Percentiles rank a stretch among this genome's conserved stretches.
phyloP scores from a whole-genome alignment of 2,888 invertebrate species.

The Melieria picta region DNA sequence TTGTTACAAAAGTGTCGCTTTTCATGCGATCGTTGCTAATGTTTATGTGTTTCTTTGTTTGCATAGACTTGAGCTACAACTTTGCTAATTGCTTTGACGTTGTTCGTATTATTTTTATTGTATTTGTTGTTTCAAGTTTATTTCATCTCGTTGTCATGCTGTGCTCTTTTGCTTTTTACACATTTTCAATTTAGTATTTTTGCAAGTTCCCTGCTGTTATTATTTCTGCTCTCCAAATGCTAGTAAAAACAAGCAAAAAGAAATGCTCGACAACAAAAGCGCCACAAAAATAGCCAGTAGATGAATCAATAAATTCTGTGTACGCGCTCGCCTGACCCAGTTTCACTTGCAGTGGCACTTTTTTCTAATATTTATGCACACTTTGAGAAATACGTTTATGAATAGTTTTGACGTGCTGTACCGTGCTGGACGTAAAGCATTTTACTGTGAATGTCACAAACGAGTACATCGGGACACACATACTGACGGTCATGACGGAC shows the following conservation, averaged over 20 bases:
- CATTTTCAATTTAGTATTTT: neutral
- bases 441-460: no score
- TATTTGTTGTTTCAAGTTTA: neutral
- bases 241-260: no score
- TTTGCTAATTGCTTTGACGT: slow-evolving; percentile 14
- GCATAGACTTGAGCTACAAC: slow-evolving; percentile 25
- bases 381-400: no score
- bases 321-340: neutral
- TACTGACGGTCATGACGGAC: no score
- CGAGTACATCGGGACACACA: no score
- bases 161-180: neutral
- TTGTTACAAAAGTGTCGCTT: no score
- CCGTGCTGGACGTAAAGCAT: no score
- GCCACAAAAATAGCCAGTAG: slow-evolving; percentile 7
- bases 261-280: neutral
- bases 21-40: no score
- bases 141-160: neutral
- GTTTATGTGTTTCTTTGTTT: slow-evolving; percentile 1
- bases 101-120: slow-evolving; percentile 13
- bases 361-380: no score
- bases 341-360: no score
- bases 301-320: slow-evolving; percentile 11
- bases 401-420: no score
- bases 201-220: neutral
- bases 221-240: neutral